Percentiles rank a stretch among this genome's conserved stretches.
These are phyloP conservation scores for Drosophila nasuta DNA, from an alignment of 1,140 invertebrate genomes.

Conservation along the genomic window DNA sequence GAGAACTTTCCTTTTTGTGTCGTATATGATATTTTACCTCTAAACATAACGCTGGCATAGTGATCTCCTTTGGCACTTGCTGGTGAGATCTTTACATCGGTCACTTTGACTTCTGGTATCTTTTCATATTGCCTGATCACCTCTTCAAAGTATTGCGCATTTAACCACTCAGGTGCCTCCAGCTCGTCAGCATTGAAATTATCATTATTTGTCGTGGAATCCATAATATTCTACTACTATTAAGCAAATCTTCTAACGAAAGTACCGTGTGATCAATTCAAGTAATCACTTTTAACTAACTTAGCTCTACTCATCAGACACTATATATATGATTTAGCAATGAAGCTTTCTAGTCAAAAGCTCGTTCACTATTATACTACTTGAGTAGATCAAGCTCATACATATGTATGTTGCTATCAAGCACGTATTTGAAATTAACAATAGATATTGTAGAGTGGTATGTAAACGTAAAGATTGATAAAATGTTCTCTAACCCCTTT, in stretches of 20 bases:
- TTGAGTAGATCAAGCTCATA: not conserved
- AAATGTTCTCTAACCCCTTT: too few species aligned
- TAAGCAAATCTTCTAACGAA: not conserved
- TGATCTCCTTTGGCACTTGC: too few species aligned
- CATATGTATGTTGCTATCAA: too few species aligned
- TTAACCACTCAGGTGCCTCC: conserved; percentile 65
- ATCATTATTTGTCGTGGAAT: conserved; percentile 22
- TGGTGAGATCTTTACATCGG: conserved; percentile 48
- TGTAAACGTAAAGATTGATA: too few species aligned
- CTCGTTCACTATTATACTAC: conserved; percentile 1
- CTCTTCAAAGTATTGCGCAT: conserved; percentile 49
- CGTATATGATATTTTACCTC: conserved; percentile 41
- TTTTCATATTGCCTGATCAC: conserved; percentile 51
- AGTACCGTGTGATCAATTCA: not conserved
- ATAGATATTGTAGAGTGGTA: too few species aligned
- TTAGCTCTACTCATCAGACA: not conserved
- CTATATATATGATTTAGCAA: not conserved
- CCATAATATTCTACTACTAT: conserved; percentile 14
- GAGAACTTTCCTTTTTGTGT: not conserved
- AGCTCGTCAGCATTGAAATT: conserved; percentile 66
- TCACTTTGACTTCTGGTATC: conserved; percentile 34
- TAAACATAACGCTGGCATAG: conserved; percentile 80
- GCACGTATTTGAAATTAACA: too few species aligned
- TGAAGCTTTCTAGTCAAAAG: conserved; percentile 12
- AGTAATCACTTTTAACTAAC: conserved; percentile 33